phyloP scores from a whole-genome alignment of 2,113 vertebrate genomes.

The Scomber scombrus region DNA sequence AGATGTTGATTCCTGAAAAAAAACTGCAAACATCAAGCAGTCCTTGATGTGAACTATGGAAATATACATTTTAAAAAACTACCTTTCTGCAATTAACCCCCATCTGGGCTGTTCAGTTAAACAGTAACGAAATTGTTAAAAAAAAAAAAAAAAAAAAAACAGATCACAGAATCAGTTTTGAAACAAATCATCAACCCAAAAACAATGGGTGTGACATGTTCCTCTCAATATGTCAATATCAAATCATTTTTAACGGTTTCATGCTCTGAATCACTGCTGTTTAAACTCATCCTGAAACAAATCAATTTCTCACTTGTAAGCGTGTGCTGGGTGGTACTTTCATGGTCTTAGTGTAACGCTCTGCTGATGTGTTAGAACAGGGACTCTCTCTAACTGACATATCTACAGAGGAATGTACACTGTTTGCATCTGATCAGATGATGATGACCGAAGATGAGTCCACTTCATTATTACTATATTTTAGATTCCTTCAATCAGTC shows the following conservation, averaged over 20 bases:
- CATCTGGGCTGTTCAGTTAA: not conserved
- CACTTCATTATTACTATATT: not conserved
- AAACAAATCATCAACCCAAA: slow-evolving; percentile 37
- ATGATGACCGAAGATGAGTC: slow-evolving; percentile 5
- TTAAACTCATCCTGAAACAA: slow-evolving; percentile 26
- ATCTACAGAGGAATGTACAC: slow-evolving; percentile 21
- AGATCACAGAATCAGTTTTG: not conserved
- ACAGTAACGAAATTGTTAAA: not conserved
- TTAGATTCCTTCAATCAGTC: not conserved
- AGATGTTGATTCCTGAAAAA: not conserved
- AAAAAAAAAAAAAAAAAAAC: not conserved
- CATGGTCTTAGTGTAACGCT: not conserved
- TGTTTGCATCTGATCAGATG: slow-evolving; percentile 28
- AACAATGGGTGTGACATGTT: not conserved
- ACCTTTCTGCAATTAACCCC: not conserved
- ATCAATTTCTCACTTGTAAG: slow-evolving; percentile 15
- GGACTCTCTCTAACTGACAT: slow-evolving; percentile 13
- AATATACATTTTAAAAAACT: not conserved
- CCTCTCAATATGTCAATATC: not conserved
- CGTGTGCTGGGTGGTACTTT: not conserved
- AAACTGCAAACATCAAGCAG: not conserved
- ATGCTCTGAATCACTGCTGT: slow-evolving; percentile 16
- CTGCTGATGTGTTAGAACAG: not conserved
- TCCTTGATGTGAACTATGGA: not conserved
- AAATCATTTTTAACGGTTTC: slow-evolving; percentile 8